Evolutionary conservation across 2,888 invertebrate genomes (phyloP).

Genomic region (Pyrochroa serraticornis): DNA sequence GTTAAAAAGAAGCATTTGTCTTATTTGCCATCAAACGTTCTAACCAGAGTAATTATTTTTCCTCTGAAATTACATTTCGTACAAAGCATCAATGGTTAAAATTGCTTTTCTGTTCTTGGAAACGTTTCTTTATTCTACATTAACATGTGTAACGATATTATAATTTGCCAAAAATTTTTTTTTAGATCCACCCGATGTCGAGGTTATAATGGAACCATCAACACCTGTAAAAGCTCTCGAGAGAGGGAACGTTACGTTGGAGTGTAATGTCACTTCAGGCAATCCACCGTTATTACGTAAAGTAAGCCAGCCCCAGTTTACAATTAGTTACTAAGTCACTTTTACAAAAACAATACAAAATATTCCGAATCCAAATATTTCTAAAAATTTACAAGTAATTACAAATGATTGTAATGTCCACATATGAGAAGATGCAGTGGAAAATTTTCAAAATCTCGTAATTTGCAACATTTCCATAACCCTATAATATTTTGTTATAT

Average conservation of each 20-base stretch:
- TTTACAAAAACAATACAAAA: slow-evolving; percentile 1
- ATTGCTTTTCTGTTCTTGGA: slow-evolving; percentile 5
- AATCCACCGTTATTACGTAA: slow-evolving; percentile 76
- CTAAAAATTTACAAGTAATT: too few relatives aligned
- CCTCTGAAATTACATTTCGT: too few relatives aligned
- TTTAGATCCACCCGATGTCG: slow-evolving; percentile 80
- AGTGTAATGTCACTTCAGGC: slow-evolving; percentile 79
- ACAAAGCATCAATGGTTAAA: too few relatives aligned
- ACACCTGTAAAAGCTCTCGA: slow-evolving; percentile 80
- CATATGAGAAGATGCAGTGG: too few relatives aligned
- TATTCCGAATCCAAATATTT: slow-evolving; percentile 2
- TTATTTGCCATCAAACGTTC: too few relatives aligned
- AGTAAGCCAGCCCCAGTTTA: slow-evolving; percentile 57
- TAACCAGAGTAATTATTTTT: too few relatives aligned
- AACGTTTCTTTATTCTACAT: neutral
- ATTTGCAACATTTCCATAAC: too few relatives aligned
- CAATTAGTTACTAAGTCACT: neutral
- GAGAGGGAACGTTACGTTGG: slow-evolving; percentile 79
- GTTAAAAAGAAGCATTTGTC: too few relatives aligned
- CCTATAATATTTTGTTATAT: too few relatives aligned
- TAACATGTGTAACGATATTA: neutral
- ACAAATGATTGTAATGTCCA: too few relatives aligned
- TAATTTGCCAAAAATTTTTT: slow-evolving; percentile 31
- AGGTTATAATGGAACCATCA: slow-evolving; percentile 76
- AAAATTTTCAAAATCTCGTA: too few relatives aligned